phyloP scores from a whole-genome alignment of 92 coral and sea anemone genomes.

The Desmophyllum pertusum region DNA sequence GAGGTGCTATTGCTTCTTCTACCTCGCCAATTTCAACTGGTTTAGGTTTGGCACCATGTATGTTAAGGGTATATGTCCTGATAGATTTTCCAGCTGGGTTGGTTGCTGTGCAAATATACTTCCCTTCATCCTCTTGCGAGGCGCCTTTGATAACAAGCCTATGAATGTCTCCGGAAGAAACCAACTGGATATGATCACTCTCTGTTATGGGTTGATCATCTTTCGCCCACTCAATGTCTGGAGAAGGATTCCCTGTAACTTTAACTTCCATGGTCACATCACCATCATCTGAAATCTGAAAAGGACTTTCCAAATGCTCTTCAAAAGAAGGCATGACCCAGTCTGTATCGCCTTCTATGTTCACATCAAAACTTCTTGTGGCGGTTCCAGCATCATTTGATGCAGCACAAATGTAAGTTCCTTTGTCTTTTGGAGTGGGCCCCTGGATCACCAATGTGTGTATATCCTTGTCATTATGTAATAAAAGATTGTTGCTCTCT shows the following conservation, averaged over 20 bases:
- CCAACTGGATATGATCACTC: slow-evolving; percentile 57
- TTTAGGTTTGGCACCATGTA: slow-evolving; percentile 78
- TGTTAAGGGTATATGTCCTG: slow-evolving; percentile 81
- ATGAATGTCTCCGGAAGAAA: slow-evolving; percentile 63
- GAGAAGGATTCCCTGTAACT: slow-evolving; percentile 82
- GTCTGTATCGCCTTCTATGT: slow-evolving; percentile 71
- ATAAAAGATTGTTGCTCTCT: slow-evolving; percentile 56
- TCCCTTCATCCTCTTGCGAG: slow-evolving; percentile 80
- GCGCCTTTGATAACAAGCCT: slow-evolving; percentile 81
- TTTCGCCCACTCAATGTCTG: slow-evolving; percentile 85
- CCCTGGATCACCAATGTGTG: slow-evolving; percentile 72
- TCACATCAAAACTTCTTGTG: slow-evolving; percentile 70
- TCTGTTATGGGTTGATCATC: slow-evolving; percentile 70
- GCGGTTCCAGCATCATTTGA: slow-evolving; percentile 81
- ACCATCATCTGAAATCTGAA: slow-evolving; percentile 76
- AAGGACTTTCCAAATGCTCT: slow-evolving; percentile 65
- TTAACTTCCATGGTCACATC: slow-evolving; percentile 91
- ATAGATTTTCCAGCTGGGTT: slow-evolving; percentile 81
- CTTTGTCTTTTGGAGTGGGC: slow-evolving; percentile 75
- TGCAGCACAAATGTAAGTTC: slow-evolving; percentile 75
- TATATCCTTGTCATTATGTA: slow-evolving; percentile 60
- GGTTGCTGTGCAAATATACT: slow-evolving; percentile 85
- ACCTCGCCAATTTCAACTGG: slow-evolving; percentile 55
- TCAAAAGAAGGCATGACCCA: slow-evolving; percentile 76
- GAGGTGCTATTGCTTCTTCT: slow-evolving; percentile 81